Conservation (phyloP, 2,888 invertebrate genomes). For the Emesis furor region DNA sequence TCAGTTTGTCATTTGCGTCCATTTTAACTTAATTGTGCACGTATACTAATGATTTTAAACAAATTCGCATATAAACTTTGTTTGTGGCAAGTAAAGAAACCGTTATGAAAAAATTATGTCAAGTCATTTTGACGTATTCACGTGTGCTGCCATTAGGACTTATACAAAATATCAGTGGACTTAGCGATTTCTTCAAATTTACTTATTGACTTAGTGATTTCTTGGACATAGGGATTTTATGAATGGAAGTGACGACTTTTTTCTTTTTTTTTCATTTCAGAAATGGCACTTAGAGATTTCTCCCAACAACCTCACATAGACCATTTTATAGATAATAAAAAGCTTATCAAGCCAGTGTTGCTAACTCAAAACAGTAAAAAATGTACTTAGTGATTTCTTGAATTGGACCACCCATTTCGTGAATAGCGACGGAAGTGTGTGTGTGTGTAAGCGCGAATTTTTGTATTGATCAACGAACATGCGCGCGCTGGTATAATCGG, state of each 20-base stretch:
- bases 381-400: no score
- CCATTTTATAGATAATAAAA: no score
- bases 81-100: neutral
- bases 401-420: no score
- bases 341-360: no score
- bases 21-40: slow-evolving; percentile 1
- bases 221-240: slow-evolving; percentile 1
- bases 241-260: slow-evolving; percentile 1
- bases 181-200: slow-evolving; percentile 1
- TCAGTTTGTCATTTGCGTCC: slow-evolving; percentile 1
- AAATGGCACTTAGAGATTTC: no score
- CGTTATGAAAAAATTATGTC: neutral
- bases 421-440: no score
- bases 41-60: neutral
- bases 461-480: no score
- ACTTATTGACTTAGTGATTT: slow-evolving; percentile 1
- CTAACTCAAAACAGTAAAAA: no score
- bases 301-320: no score
- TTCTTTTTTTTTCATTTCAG: neutral
- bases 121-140: neutral
- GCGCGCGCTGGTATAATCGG: no score
- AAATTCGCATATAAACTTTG: neutral
- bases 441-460: no score
- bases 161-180: slow-evolving; percentile 1
- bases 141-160: neutral